Percentiles rank a stretch among this genome's conserved stretches.
These are phyloP conservation scores for Zaprionus capensis DNA, from an alignment of 1,140 invertebrate species.

Conservation along the genomic window DNA sequence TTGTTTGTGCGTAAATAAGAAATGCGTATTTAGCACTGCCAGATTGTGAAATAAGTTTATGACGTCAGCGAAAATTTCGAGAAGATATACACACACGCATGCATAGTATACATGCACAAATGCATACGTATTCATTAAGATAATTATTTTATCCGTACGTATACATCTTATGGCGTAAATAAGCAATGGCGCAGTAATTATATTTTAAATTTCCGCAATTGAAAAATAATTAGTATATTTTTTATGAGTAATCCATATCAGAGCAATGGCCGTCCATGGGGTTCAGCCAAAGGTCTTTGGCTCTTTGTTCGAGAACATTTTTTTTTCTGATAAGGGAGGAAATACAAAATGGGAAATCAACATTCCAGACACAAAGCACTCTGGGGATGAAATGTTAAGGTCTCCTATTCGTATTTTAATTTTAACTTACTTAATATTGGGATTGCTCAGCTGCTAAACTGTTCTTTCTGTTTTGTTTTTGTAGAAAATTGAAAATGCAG, in stretches of 20 bases:
- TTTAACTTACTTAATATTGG: background rate
- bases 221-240: background rate
- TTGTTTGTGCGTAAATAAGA: background rate
- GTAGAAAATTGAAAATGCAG: conserved; percentile 65
- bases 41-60: conserved; percentile 48
- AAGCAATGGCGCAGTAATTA: conserved; percentile 2
- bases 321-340: conserved; percentile 18
- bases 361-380: conserved; percentile 28
- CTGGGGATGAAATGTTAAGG: background rate
- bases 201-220: background rate
- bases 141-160: background rate
- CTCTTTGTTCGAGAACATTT: conserved; percentile 13
- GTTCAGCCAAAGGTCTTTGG: conserved; percentile 32
- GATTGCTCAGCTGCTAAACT: conserved; percentile 24
- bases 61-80: conserved; percentile 49
- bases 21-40: conserved; percentile 15
- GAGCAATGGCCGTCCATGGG: conserved; percentile 17
- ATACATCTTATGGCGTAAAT: background rate
- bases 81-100: conserved; percentile 9
- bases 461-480: conserved; percentile 33
- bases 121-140: background rate
- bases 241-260: conserved; percentile 18
- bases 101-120: background rate
- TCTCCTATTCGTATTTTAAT: background rate
- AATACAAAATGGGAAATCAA: background rate